Percentiles rank a stretch among this genome's conserved stretches.
Evolutionary conservation across 2,797 vertebrate genomes (phyloP).

Genomic region (Astyanax mexicanus): DNA sequence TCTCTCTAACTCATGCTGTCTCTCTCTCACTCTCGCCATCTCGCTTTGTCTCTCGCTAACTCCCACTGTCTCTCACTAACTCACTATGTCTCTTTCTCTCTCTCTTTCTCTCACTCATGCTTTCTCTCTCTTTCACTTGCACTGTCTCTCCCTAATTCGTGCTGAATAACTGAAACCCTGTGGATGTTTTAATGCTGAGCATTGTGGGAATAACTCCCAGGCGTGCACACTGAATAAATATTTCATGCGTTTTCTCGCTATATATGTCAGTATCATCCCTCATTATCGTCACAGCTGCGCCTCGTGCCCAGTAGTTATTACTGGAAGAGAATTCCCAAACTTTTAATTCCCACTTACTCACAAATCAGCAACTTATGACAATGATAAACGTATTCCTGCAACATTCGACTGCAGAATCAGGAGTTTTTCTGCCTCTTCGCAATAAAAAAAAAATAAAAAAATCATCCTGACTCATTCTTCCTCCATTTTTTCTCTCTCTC

Average conservation of each 20-base stretch:
- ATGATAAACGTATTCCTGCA: conserved; percentile 14
- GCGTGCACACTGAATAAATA: not conserved
- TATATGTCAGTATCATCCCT: not conserved
- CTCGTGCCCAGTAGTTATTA: conserved; percentile 30
- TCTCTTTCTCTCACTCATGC: too few species aligned
- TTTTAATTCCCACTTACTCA: conserved; percentile 3
- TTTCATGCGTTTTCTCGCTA: not conserved
- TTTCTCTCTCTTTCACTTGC: too few species aligned
- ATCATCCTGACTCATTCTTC: not conserved
- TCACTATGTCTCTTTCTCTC: too few species aligned
- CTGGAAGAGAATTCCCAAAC: conserved; percentile 13
- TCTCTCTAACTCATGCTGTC: too few species aligned
- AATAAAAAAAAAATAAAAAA: too few species aligned
- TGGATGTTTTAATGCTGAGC: too few species aligned
- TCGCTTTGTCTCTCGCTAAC: too few species aligned
- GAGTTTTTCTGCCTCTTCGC: conserved; percentile 13
- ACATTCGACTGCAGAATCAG: conserved; percentile 21
- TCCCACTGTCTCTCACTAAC: too few species aligned
- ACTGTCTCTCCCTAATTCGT: too few species aligned
- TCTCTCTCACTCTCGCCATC: too few species aligned
- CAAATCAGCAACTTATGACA: conserved; percentile 32
- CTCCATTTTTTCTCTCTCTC: not conserved
- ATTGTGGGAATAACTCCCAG: too few species aligned
- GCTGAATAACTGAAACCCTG: too few species aligned
- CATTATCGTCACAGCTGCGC: conserved; percentile 15